Base-by-base conservation (phyloP, 2,797 vertebrate genomes). In the Danio choprae region DNA sequence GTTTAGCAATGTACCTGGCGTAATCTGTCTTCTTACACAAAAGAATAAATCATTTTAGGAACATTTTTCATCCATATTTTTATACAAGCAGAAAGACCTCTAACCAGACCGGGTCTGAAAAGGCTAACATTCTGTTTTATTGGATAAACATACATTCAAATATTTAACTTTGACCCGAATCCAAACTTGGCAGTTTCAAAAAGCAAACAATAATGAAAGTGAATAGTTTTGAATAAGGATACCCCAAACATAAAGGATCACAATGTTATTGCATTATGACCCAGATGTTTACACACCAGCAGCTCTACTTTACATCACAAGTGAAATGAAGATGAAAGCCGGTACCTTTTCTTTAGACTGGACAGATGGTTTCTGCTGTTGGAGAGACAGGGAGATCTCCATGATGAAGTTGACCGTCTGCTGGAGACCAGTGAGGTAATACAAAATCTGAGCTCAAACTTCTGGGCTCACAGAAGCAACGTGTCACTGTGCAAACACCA, bases 401-500 rank as follows among this genome's bases (percentile, higher is more conserved):
- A 87, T 88, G 77, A 50, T 74, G 73, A 59, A 20, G 56, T 43
- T 79, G 60, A 63, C 29, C 69, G 46, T 74, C 75, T 74, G 72
- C 38, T 79, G 70, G 59, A 84, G 62, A 68, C 41, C 40, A 65
- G 72, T 41, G n/a, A 75, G 51, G 71, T 69, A 43, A 41, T 44
- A 20, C 64, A 76, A 84, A 79, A 84, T 64, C 16, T 68, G 56
- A 38, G 65, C 46, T 64, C 65, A 77, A 83, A 29, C 68, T 81
- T 81, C 73, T 67, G 50, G 81, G 56, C 81, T 83, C 73, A 80
- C 81, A 81, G 80, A 80, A 81, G 77, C 46, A 13, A 58, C 75
- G 72, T 87, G 80, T 86, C 86, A 74, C 76, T 87, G 81, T 77
- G 84, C 80, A 86, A 87, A 87, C 84, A 87, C 55, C 78, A 84